These are phyloP conservation scores for Philonicus albiceps DNA, from an alignment of 2,888 invertebrate species.

Conservation along the genomic window DNA sequence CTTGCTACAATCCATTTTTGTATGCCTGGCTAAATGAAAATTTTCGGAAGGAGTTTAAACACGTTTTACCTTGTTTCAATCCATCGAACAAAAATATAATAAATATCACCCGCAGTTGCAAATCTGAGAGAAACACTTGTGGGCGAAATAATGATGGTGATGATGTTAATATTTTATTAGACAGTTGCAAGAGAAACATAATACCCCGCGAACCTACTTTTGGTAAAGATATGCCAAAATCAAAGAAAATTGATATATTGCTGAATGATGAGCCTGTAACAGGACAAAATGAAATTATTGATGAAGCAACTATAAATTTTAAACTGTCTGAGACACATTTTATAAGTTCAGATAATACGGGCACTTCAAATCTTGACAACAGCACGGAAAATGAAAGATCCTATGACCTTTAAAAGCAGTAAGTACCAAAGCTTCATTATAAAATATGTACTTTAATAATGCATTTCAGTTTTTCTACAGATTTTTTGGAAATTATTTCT, in stretches of 20 bases:
- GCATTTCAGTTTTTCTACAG: background rate
- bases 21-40: constrained; percentile 96
- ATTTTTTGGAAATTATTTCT: too few species aligned
- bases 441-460: background rate
- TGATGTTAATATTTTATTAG: constrained; percentile 52
- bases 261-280: constrained; percentile 54
- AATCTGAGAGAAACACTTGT: constrained; percentile 61
- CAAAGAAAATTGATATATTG: constrained; percentile 56
- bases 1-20: constrained; percentile 95
- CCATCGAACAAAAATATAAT: constrained; percentile 63
- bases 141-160: constrained; percentile 52
- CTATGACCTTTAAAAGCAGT: constrained; percentile 25
- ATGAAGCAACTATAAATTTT: constrained; percentile 60
- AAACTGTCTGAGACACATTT: constrained; percentile 61
- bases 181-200: constrained; percentile 54
- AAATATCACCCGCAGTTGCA: constrained; percentile 58
- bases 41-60: constrained; percentile 91
- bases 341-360: constrained; percentile 59
- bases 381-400: constrained; percentile 49
- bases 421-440: background rate
- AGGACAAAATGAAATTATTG: constrained; percentile 55
- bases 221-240: constrained; percentile 54
- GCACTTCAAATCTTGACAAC: constrained; percentile 56
- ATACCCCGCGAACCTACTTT: constrained; percentile 61
- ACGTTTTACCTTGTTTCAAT: constrained; percentile 73